phyloP scores from a whole-genome alignment of 1,140 invertebrate species.

The Gryllus bimaculatus region DNA sequence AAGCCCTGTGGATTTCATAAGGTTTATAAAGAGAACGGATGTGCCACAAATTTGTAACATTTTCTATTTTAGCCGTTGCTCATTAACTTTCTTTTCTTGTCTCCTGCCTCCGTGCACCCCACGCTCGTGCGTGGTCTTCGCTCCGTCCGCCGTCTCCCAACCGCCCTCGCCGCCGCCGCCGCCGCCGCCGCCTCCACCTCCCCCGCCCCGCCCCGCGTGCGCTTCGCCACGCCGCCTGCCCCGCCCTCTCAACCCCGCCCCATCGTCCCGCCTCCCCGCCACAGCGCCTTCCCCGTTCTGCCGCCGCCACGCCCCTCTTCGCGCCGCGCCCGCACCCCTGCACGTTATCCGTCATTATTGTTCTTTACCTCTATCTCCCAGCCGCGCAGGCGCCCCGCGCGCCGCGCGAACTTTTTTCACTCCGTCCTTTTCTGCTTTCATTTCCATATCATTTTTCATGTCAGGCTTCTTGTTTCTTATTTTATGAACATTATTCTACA shows the following conservation, averaged over 20 bases:
- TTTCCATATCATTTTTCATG: conserved; percentile 5
- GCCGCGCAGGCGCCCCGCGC: background rate
- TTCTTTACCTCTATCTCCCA: background rate
- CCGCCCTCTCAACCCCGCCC: background rate
- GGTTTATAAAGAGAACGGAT: conserved; percentile 1
- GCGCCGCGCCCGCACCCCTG: background rate
- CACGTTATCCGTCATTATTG: conserved; percentile 4
- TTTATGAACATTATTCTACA: conserved; percentile 6
- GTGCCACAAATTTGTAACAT: background rate
- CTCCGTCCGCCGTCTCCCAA: background rate
- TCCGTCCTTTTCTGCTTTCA: background rate
- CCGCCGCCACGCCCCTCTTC: background rate
- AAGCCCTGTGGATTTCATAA: conserved; percentile 4
- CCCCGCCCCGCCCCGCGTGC: too few relatives aligned
- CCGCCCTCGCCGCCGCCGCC: too few relatives aligned
- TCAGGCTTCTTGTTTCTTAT: conserved; percentile 1
- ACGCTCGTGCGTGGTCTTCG: background rate
- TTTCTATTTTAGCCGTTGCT: conserved; percentile 4
- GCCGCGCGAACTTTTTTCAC: background rate
- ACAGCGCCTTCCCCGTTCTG: background rate
- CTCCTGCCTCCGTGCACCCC: background rate
- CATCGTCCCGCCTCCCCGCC: background rate
- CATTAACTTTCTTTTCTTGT: conserved; percentile 5
- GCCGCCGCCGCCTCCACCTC: too few relatives aligned
- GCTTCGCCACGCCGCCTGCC: too few relatives aligned